Evolutionary conservation across 2,113 vertebrate genomes (phyloP), one percentile per base, ranked within the genome.

Genomic region (Lepisosteus osseus): DNA sequence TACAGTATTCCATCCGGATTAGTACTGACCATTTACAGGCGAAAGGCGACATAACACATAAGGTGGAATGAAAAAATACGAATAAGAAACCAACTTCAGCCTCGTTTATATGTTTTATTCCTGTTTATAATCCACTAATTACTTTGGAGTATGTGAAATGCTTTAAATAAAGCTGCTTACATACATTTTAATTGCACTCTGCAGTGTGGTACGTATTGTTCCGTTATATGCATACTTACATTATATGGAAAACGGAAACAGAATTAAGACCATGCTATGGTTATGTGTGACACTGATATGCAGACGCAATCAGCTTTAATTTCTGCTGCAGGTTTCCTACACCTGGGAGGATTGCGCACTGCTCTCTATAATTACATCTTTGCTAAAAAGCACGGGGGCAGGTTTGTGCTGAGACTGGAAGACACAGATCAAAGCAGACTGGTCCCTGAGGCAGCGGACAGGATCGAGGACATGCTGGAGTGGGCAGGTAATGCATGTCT

Each of bases 351-450:
- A 14, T 93, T 99, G 15, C 91, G 97, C 12, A 98, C 96, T 0
- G 97, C 97, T 1, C 81, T 99, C 0, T 99, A 99, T 86, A 99
- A 99, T 77, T 99, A 94, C 0, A 80, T 99, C 51, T 99, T 98
- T 84, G 95, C 97, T 68, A 95, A 89, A 78, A 96, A 95, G n/a
- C 85, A 93, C 29, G 80, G 61, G 3, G 97, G 97, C 0, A 80
- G 81, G 0, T 98, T 99, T 65, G 74, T 99, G 73, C 82, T 99
- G 79, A 88, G 97, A 0, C 79, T 99, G 78, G 97, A 99, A 80
- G 97, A 99, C 78, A 99, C 97, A 0, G 97, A 99, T 72, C 95
- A 90, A 78, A 93, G 76, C 57, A 88, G 97, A 1, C 82, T 96
- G 69, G 93, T 98, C 0, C 87, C 90, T 0, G 95, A 94, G 54